These are phyloP conservation scores for Tridacna gigas DNA, from an alignment of 2,888 invertebrate genomes.

Conservation along the genomic window DNA sequence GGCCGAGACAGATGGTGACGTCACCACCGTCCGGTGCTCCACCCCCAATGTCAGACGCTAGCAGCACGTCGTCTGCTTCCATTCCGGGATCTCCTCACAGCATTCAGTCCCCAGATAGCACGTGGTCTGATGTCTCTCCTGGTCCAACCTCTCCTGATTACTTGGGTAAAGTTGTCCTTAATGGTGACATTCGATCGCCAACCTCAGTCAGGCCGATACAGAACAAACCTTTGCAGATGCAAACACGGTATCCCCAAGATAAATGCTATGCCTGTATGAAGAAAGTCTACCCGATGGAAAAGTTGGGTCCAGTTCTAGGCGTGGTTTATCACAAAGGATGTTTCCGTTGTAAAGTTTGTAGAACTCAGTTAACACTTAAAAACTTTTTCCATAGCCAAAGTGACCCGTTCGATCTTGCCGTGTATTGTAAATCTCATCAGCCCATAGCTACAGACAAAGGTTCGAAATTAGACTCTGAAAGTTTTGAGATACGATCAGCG, in stretches of 20 bases:
- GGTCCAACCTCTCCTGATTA: constrained; percentile 51
- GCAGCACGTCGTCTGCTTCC: constrained; percentile 66
- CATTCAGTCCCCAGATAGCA: constrained; percentile 52
- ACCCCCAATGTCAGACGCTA: constrained; percentile 37
- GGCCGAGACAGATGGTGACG: constrained; percentile 54
- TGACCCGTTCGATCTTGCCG: constrained; percentile 71
- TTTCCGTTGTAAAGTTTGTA: constrained; percentile 74
- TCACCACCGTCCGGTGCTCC: constrained; percentile 45
- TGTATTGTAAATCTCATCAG: constrained; percentile 75
- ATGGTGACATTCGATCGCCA: constrained; percentile 42
- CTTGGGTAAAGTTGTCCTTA: constrained; percentile 31
- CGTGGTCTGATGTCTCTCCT: constrained; percentile 50
- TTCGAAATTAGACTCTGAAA: constrained; percentile 66
- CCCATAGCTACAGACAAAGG: constrained; percentile 66
- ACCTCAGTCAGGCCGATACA: constrained; percentile 40
- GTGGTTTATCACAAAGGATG: constrained; percentile 77
- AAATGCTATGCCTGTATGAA: constrained; percentile 73
- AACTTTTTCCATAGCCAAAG: constrained; percentile 74
- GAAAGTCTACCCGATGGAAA: constrained; percentile 78
- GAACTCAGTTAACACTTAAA: constrained; percentile 70
- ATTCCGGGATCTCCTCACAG: constrained; percentile 66
- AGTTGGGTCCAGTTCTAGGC: constrained; percentile 72
- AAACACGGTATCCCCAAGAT: constrained; percentile 68
- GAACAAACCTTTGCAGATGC: constrained; percentile 65
- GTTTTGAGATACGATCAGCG: constrained; percentile 72